Conservation (phyloP, 1,140 invertebrate genomes). For the Parapsyche elsis region DNA sequence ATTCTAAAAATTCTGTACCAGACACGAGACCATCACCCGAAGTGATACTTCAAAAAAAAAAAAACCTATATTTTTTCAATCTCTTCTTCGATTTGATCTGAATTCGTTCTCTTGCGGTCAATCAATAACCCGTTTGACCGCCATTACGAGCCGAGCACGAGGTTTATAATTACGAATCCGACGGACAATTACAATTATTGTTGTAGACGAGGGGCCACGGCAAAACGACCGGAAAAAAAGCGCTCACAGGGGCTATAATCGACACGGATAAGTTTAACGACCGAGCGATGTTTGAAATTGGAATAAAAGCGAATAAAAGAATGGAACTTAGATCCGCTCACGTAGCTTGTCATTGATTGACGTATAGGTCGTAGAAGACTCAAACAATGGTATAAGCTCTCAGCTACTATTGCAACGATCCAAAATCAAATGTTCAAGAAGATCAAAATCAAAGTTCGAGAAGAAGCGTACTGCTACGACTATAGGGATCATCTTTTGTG, state of each 20-base stretch:
- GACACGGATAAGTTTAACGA: background rate
- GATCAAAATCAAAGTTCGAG: no score
- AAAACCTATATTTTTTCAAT: background rate
- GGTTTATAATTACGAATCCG: constrained; percentile 25
- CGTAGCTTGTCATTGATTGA: no score
- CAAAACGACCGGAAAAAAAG: background rate
- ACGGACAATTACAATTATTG: constrained; percentile 29
- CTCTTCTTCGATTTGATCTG: constrained; percentile 1
- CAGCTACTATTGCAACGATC: no score
- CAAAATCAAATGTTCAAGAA: no score
- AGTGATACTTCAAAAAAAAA: background rate
- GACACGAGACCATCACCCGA: background rate
- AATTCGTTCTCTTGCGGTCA: constrained; percentile 18
- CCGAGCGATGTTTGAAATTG: background rate
- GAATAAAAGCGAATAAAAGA: no score
- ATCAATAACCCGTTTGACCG: constrained; percentile 23
- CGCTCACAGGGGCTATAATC: background rate
- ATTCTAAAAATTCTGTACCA: background rate
- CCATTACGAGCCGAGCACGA: background rate
- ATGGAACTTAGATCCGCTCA: no score
- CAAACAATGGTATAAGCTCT: no score
- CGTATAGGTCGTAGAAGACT: no score
- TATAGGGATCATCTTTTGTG: no score
- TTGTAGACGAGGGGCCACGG: background rate
- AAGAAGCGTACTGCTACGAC: no score